A percentile compares a stretch with the other conserved stretches of the same genome.
Evolutionary conservation across 2,113 vertebrate species (phyloP).

Genomic region (Uria aalge): DNA sequence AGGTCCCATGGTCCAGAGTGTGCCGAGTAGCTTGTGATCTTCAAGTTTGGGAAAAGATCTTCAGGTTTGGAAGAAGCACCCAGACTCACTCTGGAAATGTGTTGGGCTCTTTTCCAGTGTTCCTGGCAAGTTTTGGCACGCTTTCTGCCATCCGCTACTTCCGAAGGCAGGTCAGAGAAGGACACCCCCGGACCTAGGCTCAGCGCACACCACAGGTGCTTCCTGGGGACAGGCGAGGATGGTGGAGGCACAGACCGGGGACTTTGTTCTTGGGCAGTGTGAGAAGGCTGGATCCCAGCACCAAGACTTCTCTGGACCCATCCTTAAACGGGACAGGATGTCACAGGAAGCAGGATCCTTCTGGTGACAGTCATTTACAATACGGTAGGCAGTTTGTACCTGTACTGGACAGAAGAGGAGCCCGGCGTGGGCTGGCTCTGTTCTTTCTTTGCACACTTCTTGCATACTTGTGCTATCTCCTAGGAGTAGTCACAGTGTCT

Average conservation of each 20-base stretch:
- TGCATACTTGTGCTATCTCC: not conserved
- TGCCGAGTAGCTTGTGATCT: not conserved
- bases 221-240: not conserved
- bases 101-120: constrained; percentile 74
- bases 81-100: not conserved
- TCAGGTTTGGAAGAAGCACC: not conserved
- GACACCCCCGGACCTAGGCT: not conserved
- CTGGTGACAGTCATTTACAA: not conserved
- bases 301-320: not conserved
- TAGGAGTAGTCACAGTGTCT: not conserved
- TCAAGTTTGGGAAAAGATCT: not conserved
- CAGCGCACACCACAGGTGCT: not conserved
- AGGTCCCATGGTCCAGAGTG: not conserved
- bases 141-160: constrained; percentile 92
- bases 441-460: not conserved
- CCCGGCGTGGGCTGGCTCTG: not conserved
- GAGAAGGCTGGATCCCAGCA: not conserved
- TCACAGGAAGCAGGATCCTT: not conserved
- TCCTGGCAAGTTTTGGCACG: constrained; percentile 90
- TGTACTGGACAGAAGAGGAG: not conserved
- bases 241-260: not conserved
- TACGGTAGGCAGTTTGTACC: not conserved
- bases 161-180: constrained; percentile 74
- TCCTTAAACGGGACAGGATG: not conserved
- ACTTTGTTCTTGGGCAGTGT: not conserved